Conservation (phyloP, 2,113 vertebrate species). For the Callipepla californica region DNA sequence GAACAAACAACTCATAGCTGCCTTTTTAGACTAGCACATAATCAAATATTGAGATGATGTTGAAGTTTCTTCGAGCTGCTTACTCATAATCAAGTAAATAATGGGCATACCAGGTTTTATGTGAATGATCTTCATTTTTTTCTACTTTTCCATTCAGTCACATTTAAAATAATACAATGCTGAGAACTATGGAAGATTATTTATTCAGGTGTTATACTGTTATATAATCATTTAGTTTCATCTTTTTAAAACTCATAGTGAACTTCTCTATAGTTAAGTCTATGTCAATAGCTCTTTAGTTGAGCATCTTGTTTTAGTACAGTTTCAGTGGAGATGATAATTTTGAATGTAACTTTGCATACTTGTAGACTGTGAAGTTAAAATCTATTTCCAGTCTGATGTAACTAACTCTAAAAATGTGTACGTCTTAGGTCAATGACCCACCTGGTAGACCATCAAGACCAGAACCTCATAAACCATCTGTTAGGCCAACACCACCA, state of each 20-base stretch:
- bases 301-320: neutral
- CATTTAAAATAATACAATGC: neutral
- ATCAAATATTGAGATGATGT: neutral
- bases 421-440: slow-evolving; percentile 63
- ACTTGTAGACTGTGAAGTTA: neutral
- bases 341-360: neutral
- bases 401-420: neutral
- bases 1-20: neutral
- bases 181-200: neutral
- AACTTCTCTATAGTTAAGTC: neutral
- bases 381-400: neutral
- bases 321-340: neutral
- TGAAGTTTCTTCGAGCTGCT: neutral
- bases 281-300: neutral
- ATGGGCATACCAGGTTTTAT: neutral
- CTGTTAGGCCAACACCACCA: slow-evolving; percentile 48
- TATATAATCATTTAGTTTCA: neutral
- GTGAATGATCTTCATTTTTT: neutral
- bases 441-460: slow-evolving; percentile 59
- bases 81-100: neutral
- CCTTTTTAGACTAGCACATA: neutral
- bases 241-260: neutral
- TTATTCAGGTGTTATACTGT: neutral
- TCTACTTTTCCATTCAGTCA: neutral
- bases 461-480: slow-evolving; percentile 38